Conservation (phyloP, 2,888 invertebrate species). For the Drosophila ustulata region DNA sequence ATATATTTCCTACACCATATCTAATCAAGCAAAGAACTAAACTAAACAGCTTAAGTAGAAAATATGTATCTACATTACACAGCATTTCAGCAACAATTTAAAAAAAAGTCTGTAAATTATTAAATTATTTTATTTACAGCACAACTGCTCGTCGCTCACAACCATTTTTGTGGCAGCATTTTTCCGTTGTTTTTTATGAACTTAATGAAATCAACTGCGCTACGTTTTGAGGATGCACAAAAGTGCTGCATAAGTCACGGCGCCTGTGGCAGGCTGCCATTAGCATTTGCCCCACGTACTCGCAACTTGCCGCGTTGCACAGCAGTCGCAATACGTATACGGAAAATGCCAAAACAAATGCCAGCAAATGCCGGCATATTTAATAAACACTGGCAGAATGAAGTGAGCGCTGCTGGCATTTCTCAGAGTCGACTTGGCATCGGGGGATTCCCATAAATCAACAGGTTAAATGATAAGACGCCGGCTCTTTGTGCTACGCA, state of each 20-base stretch:
- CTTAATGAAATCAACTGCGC: conserved; percentile 70
- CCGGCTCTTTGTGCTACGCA: conserved; percentile 21
- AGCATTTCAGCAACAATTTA: too few species aligned
- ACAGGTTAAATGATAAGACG: conserved; percentile 70
- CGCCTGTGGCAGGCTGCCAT: conserved; percentile 56
- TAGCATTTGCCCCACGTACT: conserved; percentile 71
- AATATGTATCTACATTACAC: too few species aligned
- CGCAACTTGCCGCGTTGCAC: conserved; percentile 37
- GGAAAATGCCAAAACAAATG: conserved; percentile 40
- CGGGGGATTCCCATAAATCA: conserved; percentile 62
- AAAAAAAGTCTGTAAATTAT: too few species aligned
- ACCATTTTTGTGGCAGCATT: background rate
- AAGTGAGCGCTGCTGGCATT: conserved; percentile 54
- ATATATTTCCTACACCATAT: too few species aligned
- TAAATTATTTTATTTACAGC: background rate
- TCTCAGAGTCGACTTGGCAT: conserved; percentile 21
- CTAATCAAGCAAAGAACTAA: too few species aligned
- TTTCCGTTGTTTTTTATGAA: conserved; percentile 56
- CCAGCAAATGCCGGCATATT: conserved; percentile 55
- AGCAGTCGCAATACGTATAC: conserved; percentile 16
- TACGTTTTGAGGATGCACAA: conserved; percentile 59
- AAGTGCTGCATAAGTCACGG: conserved; percentile 62
- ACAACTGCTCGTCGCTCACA: background rate
- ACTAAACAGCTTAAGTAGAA: too few species aligned
- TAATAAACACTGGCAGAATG: conserved; percentile 72